Evolutionary conservation across 2,888 invertebrate species (phyloP), one percentile per base, ranked within the genome.

Genomic region (Erannis defoliaria): DNA sequence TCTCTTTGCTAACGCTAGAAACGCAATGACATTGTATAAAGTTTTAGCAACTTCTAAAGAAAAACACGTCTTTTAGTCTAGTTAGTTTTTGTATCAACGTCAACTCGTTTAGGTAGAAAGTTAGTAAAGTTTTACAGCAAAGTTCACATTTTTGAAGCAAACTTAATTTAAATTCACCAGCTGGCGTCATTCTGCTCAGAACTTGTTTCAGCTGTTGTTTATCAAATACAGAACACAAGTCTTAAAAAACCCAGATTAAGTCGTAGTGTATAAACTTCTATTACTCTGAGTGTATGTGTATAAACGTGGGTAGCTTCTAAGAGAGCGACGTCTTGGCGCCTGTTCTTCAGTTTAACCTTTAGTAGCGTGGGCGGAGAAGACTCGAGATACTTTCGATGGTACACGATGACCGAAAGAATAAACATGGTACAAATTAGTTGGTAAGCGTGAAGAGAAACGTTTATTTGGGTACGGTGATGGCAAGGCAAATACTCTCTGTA

Each of bases 91-190:
- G 31, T 5, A 16, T 46, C 45, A 26, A 1, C 42, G 21, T 19
- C 10, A 42, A 42, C 21, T 42, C 23, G 10, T 4, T 26, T 26
- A 10, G 10, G 9, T 45, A 16, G 16, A 45, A 3, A 31, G n/a
- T 10, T 31, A 18, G 16, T 9, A 19, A 55, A 37, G 9, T 8
- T 43, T 33, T 12, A 18, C 33, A 6, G 26, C 18, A 0, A 50
- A 23, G 26, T 33, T 43, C 8, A 9, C 16, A 14, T 12, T 12
- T 35, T 50, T 45, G 19, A 19, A 16, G 46, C 42, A 23, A 49
- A 56, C 18, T 23, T 49, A 16, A n/a, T 42, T 35, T 33, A 42
- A 42, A 49, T 56, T 56, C 49, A 49, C 49, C 26, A 56, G n/a
- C 49, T 50, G 33, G 12, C 40, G 31, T 6, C 12, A 49, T 12